Base-by-base conservation (phyloP, 2,113 vertebrate genomes). In the Diadophis punctatus region DNA sequence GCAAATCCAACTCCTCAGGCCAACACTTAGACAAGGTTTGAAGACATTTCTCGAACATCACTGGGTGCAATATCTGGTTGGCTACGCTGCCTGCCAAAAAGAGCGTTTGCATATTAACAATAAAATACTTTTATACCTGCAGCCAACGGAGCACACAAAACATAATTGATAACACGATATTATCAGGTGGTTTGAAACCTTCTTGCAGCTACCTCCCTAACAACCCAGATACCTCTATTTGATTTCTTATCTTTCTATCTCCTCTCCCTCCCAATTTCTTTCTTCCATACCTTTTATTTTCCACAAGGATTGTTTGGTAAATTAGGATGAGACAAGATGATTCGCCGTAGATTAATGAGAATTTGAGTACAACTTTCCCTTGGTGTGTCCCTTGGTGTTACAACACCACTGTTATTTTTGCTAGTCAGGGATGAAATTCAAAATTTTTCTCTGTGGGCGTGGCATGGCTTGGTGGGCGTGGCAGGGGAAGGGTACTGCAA, bases 21-120 rank as follows among this genome's bases (percentile, higher is more conserved):
- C 98, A 99, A 95, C 98, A 97, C 91, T 98, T 98, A 88, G 96
- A 97, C n/a, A 98, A 94, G 60, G 98, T 93, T 90, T 97, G 97
- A 95, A 98, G 93, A 52, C 99, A 99, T 2, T 98, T 98, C 91
- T 99, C 98, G 96, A 99, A 97, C 94, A 99, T 97, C 93, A 99
- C 98, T 16, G 98, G 98, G 88, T 99, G 99, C 94, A 98, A 99
- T 63, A 98, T 94, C 93, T 97, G 98, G 97, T 98, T 98, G 92
- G 96, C 97, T 11, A 99, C 93, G 93, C 99, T 99, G 43, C 99
- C 99, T 99, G 94, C 91, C 58, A 94, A 55, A 91, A 92, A 87
- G 12, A 93, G 95, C 48, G 16, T 30, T 90, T 93, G 84, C 5
- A 55, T 4, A 0, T 84, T 84, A 53, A 25, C 2, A 2, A 3